These are phyloP conservation scores for Entomobrya multifasciata DNA, from an alignment of 2,888 invertebrate species.

Conservation along the genomic window DNA sequence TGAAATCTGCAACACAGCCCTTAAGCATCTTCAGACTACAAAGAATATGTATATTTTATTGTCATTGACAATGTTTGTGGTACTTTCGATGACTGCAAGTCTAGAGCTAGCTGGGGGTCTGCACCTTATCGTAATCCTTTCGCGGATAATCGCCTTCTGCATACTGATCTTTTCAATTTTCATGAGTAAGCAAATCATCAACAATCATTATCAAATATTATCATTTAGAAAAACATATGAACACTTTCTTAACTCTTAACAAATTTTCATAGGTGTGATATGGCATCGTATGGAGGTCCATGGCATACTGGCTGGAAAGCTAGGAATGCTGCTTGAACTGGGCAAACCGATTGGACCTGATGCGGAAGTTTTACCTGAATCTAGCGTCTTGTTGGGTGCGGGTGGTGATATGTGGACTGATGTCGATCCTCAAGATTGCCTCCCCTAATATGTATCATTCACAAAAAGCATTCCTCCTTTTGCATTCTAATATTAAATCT, in stretches of 20 bases:
- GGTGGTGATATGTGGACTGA: conserved; percentile 67
- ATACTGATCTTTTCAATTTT: conserved; percentile 81
- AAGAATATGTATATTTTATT: conserved; percentile 77
- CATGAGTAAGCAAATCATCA: conserved; percentile 82
- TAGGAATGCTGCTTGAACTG: conserved; percentile 85
- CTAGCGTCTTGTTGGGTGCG: conserved; percentile 17
- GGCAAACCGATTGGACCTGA: conserved; percentile 61
- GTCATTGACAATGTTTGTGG: conserved; percentile 71
- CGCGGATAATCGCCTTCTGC: conserved; percentile 72
- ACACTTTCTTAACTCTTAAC: not conserved
- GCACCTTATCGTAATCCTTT: conserved; percentile 69
- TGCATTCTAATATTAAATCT: not conserved
- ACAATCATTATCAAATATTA: not conserved
- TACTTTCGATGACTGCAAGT: conserved; percentile 73
- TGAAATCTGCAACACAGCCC: conserved; percentile 84
- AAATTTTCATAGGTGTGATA: conserved; percentile 85
- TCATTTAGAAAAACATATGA: not conserved
- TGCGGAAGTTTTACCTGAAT: conserved; percentile 56
- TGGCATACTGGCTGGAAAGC: conserved; percentile 88
- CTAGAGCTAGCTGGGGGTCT: conserved; percentile 69
- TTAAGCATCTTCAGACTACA: conserved; percentile 82
- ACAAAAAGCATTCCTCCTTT: not conserved
- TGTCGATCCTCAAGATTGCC: conserved; percentile 70
- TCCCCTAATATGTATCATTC: conserved; percentile 49
- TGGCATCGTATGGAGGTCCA: conserved; percentile 92